Evolutionary conservation across 1,140 invertebrate genomes (phyloP), one percentile per base, ranked within the genome.

Genomic region (Trichonephila inaurata): DNA sequence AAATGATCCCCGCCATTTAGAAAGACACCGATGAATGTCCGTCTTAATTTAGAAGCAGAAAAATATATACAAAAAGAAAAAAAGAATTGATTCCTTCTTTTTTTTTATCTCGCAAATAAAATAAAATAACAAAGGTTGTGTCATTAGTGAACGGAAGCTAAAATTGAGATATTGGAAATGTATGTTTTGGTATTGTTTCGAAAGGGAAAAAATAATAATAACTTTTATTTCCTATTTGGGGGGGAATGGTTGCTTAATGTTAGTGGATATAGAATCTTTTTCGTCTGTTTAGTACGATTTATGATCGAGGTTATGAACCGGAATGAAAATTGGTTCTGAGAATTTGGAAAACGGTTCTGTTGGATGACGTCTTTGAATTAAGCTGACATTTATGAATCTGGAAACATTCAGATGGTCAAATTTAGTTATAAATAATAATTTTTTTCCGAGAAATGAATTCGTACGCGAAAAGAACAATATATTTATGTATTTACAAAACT

Each of bases 21-120:
- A 44, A 8, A n/a, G 89, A 82, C 89, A 40, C 58, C 69, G 89
- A 91, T 82, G 89, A 82, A 91, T 91, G 89, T 62, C 89, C 66
- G 66, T 60, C 89, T 62, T 82, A 58, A 91, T 91, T 91, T 81
- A 51, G 87, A 89, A 24, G 24, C 24, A 28, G 72, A 77, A 12
- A 51, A 51, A 51, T 51, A 51, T 51, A 51, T 51, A 51, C 33
- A 40, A 40, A 51, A 33, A 40, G 28, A 40, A 77, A 77, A 77
- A 64, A 64, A 19, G 62, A 21, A 19, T 64, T 19, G 62, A 33
- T 40, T 14, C 16, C 4, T 77, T 77, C 28, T 40, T 77, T 77
- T 77, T 77, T 77, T 77, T 19, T 40, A 33, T 40, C 28, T 33
- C 14, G 6, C 24, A 77, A 77, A 77, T 77, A 77, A 77, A 77